A percentile compares a stretch with the other conserved stretches of the same genome.
Evolutionary conservation across 2,797 vertebrate genomes (phyloP).

Genomic region (Australoheros facetus): DNA sequence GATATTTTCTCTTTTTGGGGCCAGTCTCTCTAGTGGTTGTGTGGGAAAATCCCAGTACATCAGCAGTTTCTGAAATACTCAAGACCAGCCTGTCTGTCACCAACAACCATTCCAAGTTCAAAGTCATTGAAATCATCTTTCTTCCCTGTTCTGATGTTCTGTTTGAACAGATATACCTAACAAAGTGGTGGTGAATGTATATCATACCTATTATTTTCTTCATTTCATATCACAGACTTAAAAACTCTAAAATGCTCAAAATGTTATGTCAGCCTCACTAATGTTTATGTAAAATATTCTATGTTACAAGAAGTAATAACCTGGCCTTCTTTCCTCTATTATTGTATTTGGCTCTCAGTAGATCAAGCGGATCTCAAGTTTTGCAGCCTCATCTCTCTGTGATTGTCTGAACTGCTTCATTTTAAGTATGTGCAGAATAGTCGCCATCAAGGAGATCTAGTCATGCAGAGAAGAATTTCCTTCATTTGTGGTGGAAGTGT

Average conservation of each 20-base stretch:
- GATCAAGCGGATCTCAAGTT: background rate
- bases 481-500: slow-evolving; percentile 68
- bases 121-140: background rate
- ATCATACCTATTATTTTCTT: background rate
- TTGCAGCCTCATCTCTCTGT: slow-evolving; percentile 8
- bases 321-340: background rate
- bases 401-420: slow-evolving; percentile 48
- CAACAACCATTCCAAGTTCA: background rate
- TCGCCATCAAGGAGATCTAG: slow-evolving; percentile 50
- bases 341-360: background rate
- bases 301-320: background rate
- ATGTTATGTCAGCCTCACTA: background rate
- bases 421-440: slow-evolving; percentile 37
- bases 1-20: too few relatives aligned
- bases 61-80: too few relatives aligned
- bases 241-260: background rate
- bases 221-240: background rate
- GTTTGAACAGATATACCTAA: background rate
- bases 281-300: background rate
- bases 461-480: slow-evolving; percentile 77
- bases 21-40: background rate
- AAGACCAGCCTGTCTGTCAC: background rate
- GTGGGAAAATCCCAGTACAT: too few relatives aligned
- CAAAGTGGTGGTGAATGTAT: background rate
- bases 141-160: background rate